Conservation (phyloP, 2,797 vertebrate species). For the Acanthurus lineatus region DNA sequence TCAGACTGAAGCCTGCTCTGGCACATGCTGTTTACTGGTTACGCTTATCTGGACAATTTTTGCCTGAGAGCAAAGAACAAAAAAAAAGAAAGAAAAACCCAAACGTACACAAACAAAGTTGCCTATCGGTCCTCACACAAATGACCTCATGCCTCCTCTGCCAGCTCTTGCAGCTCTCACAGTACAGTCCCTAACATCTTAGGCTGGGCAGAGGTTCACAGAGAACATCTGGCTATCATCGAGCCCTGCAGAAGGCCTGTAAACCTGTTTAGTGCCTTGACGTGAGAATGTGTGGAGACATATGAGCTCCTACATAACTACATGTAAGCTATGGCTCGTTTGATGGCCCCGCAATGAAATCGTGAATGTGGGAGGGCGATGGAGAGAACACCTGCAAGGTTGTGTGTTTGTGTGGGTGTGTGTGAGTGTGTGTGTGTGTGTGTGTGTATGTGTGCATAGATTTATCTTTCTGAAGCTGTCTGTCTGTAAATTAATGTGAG, state of each 20-base stretch:
- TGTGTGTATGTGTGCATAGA: background rate
- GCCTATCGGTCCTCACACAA: constrained; percentile 10
- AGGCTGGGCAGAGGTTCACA: constrained; percentile 57
- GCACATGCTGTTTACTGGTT: constrained; percentile 53
- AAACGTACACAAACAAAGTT: background rate
- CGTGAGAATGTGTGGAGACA: constrained; percentile 71
- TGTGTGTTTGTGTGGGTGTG: background rate
- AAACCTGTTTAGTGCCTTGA: constrained; percentile 71
- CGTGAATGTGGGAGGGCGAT: constrained; percentile 23
- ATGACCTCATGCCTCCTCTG: constrained; percentile 32
- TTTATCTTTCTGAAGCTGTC: constrained; percentile 11
- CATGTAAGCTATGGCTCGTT: constrained; percentile 63
- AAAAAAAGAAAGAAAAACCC: constrained; percentile 8
- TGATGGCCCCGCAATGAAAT: constrained; percentile 50
- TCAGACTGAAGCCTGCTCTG: constrained; percentile 39
- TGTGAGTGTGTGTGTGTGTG: constrained; percentile 3
- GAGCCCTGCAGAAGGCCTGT: constrained; percentile 56
- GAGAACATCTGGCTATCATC: constrained; percentile 81
- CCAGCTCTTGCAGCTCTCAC: constrained; percentile 23
- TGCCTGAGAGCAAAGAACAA: constrained; percentile 31
- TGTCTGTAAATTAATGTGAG: constrained; percentile 20
- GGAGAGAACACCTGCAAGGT: constrained; percentile 42
- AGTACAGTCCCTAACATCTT: constrained; percentile 46
- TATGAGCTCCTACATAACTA: constrained; percentile 62
- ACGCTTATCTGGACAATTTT: constrained; percentile 47